Conservation (phyloP, 2,797 vertebrate genomes). For the Limnodromus scolopaceus region DNA sequence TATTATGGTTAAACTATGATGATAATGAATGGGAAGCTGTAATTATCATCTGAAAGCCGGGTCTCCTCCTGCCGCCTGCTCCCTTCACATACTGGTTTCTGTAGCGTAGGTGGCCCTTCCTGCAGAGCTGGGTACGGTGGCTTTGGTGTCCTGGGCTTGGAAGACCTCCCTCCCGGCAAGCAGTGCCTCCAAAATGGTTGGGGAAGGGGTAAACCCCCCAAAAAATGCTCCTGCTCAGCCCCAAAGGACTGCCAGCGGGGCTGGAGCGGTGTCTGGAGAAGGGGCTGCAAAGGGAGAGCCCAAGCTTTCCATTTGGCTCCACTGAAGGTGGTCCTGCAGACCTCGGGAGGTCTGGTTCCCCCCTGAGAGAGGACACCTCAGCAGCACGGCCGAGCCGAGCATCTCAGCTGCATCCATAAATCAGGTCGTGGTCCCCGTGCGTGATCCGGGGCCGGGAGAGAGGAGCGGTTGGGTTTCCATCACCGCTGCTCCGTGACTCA, state of each 20-base stretch:
- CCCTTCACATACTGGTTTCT: not conserved
- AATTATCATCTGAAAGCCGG: not conserved
- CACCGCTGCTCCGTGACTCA: fast-evolving
- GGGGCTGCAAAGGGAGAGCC: not conserved
- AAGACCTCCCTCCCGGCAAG: not conserved
- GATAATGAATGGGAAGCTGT: not conserved
- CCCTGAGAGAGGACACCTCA: not conserved
- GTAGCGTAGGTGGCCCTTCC: not conserved
- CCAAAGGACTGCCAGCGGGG: not conserved
- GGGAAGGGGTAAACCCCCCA: fast-evolving
- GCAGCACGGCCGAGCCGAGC: not conserved
- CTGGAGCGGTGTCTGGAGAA: not conserved
- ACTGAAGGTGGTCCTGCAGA: not conserved
- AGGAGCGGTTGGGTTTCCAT: not conserved
- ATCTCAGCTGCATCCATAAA: not conserved
- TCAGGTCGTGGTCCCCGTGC: not conserved
- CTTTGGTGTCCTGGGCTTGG: not conserved
- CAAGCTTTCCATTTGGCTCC: not conserved
- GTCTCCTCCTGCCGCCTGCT: not conserved
- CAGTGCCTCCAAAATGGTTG: not conserved
- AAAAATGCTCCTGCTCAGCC: not conserved
- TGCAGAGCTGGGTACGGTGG: not conserved
- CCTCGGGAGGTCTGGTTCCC: fast-evolving
- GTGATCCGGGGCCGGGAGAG: not conserved
- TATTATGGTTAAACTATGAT: not conserved